A percentile compares a stretch with the other conserved stretches of the same genome.
phyloP scores from a whole-genome alignment of 1,140 invertebrate genomes.

The Microplitis mediator region DNA sequence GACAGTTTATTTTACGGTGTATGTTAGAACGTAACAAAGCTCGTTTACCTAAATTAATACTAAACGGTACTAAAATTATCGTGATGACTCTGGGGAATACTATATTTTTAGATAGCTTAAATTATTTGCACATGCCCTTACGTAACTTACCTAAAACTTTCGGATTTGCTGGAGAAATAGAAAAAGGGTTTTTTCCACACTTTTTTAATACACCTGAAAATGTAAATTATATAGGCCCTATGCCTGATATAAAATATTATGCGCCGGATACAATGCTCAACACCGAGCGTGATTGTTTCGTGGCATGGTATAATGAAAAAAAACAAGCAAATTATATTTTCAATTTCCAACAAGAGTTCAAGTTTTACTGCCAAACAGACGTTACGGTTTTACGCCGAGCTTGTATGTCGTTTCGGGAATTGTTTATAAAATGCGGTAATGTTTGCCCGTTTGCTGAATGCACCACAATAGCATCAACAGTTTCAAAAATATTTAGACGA shows the following conservation, averaged over 20 bases:
- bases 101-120: slow-evolving; percentile 42
- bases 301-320: slow-evolving; percentile 26
- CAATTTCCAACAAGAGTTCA: slow-evolving; percentile 30
- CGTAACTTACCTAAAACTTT: slow-evolving; percentile 40
- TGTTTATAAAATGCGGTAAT: slow-evolving; percentile 19
- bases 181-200: slow-evolving; percentile 40
- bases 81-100: slow-evolving; percentile 26
- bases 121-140: slow-evolving; percentile 42
- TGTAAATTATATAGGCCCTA: slow-evolving; percentile 34
- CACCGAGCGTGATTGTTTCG: slow-evolving; percentile 20
- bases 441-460: slow-evolving; percentile 27
- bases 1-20: slow-evolving; percentile 40
- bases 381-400: slow-evolving; percentile 30
- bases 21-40: slow-evolving; percentile 22
- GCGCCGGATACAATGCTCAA: slow-evolving; percentile 28
- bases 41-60: slow-evolving; percentile 29
- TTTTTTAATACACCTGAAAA: slow-evolving; percentile 40
- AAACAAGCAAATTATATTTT: slow-evolving; percentile 27
- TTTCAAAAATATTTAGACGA: slow-evolving; percentile 22
- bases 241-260: slow-evolving; percentile 32
- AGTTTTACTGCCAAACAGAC: slow-evolving; percentile 28
- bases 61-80: slow-evolving; percentile 35
- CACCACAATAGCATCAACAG: slow-evolving; percentile 30
- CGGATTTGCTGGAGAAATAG: slow-evolving; percentile 20
- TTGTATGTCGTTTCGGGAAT: slow-evolving; percentile 24